Evolutionary conservation across 2,113 vertebrate genomes (phyloP), one percentile per base, ranked within the genome.

Genomic region (Otis tarda): DNA sequence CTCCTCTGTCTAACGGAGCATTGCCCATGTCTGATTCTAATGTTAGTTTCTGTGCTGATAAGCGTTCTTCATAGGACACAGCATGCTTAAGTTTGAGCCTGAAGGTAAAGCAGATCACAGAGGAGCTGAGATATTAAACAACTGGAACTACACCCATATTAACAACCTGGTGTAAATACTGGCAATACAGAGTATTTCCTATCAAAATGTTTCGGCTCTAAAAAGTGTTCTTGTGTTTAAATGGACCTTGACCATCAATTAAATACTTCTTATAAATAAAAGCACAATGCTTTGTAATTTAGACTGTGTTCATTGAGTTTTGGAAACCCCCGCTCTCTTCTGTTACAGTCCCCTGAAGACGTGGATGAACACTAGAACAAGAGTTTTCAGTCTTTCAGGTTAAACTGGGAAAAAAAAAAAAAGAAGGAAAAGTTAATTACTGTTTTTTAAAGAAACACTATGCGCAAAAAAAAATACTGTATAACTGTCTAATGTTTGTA

Each of bases 31-130:
- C 68, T 28, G 23, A 33, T 23, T 37, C 63, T 88, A 41, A 11
- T 25, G 19, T 63, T 56, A 25, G 35, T 49, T 76, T 85, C 19
- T 81, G 20, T 47, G 43, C 60, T 43, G 30, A 4, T 52, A 15
- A 37, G 22, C 73, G 53, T 53, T 59, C 49, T 52, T 81, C 7
- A 11, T 7, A 57, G 47, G 33, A 49, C 13, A 28, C 35, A 15
- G 28, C 8, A 3, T 64, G 31, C n/a, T 59, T 49, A 2, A 2
- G 11, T 43, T 57, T 63, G n/a, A 0, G 0, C 57, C 33, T 49
- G 60, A 68, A 57, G 22, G 64, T 28, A 75, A 80, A 65, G n/a
- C 27, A 67, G 35, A 56, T n/a, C 4, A 19, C 41, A 56, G 17
- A 56, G 57, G 33, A 80, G 23, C 4, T 18, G 73, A 47, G 33